Evolutionary conservation across 2,888 invertebrate species (phyloP), one percentile per base, ranked within the genome.

Genomic region (Aricia artaxerxes): DNA sequence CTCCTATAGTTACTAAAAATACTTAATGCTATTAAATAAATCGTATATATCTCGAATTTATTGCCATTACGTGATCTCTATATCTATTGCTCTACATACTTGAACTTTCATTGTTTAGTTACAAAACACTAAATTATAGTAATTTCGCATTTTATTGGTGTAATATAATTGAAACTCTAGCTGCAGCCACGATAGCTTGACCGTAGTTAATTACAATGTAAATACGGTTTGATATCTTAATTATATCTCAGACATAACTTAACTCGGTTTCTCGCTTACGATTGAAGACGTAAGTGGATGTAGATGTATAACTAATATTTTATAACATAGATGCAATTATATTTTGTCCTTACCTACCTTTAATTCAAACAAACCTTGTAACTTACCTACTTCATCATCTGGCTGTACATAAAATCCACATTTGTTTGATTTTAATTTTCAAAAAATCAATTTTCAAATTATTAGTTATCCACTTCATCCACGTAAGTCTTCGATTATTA

Each of bases 151-250:
- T 76, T 76, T 57, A 76, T 35, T 13, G 16, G 24, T 57, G 31
- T 57, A 53, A 53, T 24, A 16, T 57, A 76, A 76, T 76, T 76
- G 57, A 76, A 76, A 35, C 4, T 1, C 6, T 11, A 75, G 57
- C 76, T 53, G 31, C 13, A 3, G 16, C 16, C 38, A 35, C 76
- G 49, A 31, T 49, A 49, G 76, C 7, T 24, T 31, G 7, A 13
- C 35, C 53, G 49, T 57, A 53, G 53, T 35, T 73, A n/a, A 73
- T 73, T 73, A 73, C 44, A 44, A 73, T 44, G 76, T 76, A 53
- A 75, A 75, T 76, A 11, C 35, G 5, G 16, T 44, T 24, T 75
- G 53, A 76, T 76, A 76, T 49, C 53, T 57, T 76, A 76, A 76
- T 76, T 76, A 76, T 57, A 57, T 76, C 76, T 76, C 35, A 3